These are phyloP conservation scores for Oikopleura dioica DNA, from an alignment of 23 tunicate genomes.

Conservation along the genomic window DNA sequence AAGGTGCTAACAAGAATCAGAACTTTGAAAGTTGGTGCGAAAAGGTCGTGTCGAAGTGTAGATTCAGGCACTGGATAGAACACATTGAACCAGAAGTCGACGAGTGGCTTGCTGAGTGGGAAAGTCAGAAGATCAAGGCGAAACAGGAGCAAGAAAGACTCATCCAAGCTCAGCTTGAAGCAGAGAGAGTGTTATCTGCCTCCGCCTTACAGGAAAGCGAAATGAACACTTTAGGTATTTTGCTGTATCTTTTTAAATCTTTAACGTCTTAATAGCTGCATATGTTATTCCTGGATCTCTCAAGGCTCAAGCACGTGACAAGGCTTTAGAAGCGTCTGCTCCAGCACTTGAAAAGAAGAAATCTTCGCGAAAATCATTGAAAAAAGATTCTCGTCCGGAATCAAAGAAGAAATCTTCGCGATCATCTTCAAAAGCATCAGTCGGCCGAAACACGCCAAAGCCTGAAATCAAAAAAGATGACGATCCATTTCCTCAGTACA, in stretches of 20 bases:
- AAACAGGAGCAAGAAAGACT: background rate
- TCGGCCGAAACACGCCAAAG: background rate
- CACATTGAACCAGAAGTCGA: background rate
- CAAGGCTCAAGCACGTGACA: background rate
- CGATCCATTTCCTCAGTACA: constrained; percentile 2
- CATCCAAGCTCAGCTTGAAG: background rate
- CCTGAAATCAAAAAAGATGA: background rate
- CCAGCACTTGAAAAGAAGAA: background rate
- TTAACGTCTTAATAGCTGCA: no score
- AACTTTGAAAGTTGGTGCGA: background rate
- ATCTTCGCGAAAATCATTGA: background rate
- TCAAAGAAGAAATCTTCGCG: background rate
- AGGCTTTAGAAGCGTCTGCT: background rate
- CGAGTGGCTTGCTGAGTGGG: background rate
- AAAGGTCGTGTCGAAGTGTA: background rate
- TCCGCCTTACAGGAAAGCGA: no score
- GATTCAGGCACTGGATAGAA: background rate
- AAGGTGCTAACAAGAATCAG: background rate
- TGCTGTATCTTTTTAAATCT: no score
- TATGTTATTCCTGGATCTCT: background rate
- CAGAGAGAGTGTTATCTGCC: background rate
- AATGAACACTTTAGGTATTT: no score
- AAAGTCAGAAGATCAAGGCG: no score
- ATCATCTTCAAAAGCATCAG: background rate
- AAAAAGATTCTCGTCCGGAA: background rate